Base-by-base conservation (phyloP, 1,140 invertebrate genomes). In the Polyergus mexicanus region DNA sequence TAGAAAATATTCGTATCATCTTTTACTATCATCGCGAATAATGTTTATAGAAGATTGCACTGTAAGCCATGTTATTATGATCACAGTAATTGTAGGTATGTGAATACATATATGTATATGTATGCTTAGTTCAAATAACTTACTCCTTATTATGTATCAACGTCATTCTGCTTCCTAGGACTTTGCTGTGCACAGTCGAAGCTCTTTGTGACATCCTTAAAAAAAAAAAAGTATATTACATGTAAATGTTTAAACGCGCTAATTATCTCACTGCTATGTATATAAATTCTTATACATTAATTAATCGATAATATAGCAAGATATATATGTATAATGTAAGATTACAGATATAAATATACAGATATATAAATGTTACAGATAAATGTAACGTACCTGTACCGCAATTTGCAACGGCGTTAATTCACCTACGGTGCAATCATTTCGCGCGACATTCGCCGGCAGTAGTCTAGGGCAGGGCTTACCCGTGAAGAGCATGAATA, bases 401-500 rank as follows among this genome's bases (percentile, higher is more conserved):
- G 95, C 95, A 72, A 95, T 93, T 92, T 95, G 95, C 54, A 95
- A 90, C 66, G 95, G 95, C 28, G 95, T 95, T 28, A 92, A 89
- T 86, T 95, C 95, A 11, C 94, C 94, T 22, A 92, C 89, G 60
- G 92, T 86, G 88, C 92, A 95, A 74, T 95, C 94, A 16, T 85
- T 94, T 76, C 93, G 88, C 51, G 88, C 89, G 13, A 94, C 83
- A 72, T 93, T 93, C 0, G 94, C 92, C 51, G 94, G 94, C 38
- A 94, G 69, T 38, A 95, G 88, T 76, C 92, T 93, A 1, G 95
- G 94, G 81, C 95, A 95, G 10, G 92, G 93, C 68, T 93, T 94
- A 0, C 95, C 95, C 60, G 95, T 95, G 62, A 95, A 95, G 10
- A 95, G 88, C 62, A 94, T 95, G 41, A 95, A 95, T 44, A 95